A percentile compares a stretch with the other conserved stretches of the same genome.
phyloP scores from a whole-genome alignment of 2,888 invertebrate species.

The Ceraclea dissimilis region DNA sequence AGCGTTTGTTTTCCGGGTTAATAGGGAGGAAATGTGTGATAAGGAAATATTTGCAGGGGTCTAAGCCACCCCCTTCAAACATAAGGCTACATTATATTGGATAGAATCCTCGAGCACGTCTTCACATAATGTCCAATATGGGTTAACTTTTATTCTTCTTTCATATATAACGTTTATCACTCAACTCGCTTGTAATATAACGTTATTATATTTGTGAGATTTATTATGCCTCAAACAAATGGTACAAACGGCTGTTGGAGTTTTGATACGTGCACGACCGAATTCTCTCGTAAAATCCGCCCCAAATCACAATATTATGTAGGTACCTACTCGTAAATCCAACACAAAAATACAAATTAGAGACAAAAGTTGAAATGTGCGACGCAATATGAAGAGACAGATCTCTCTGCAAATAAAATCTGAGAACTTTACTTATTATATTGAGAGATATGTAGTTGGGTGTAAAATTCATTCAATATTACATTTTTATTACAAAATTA shows the following conservation, averaged over 20 bases:
- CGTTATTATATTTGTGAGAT: background rate
- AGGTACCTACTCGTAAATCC: too few species aligned
- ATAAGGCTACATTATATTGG: constrained; percentile 14
- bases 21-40: constrained; percentile 26
- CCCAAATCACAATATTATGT: too few species aligned
- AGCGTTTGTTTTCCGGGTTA: constrained; percentile 26
- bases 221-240: background rate
- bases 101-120: constrained; percentile 22
- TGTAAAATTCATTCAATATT: too few species aligned
- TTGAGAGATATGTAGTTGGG: too few species aligned
- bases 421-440: too few species aligned
- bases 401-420: too few species aligned
- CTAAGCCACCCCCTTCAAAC: constrained; percentile 15
- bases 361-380: too few species aligned
- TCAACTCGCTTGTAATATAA: background rate
- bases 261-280: too few species aligned
- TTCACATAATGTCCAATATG: constrained; percentile 18
- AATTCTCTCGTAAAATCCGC: too few species aligned
- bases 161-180: constrained; percentile 4
- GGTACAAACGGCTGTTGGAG: background rate
- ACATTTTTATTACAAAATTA: too few species aligned
- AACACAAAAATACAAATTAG: too few species aligned
- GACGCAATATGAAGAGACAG: too few species aligned
- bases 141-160: constrained; percentile 11
- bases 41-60: constrained; percentile 25